Percentiles rank a stretch among this genome's conserved stretches.
Conservation (phyloP, 2,888 invertebrate species). For the Ophonus ardosiacus region DNA sequence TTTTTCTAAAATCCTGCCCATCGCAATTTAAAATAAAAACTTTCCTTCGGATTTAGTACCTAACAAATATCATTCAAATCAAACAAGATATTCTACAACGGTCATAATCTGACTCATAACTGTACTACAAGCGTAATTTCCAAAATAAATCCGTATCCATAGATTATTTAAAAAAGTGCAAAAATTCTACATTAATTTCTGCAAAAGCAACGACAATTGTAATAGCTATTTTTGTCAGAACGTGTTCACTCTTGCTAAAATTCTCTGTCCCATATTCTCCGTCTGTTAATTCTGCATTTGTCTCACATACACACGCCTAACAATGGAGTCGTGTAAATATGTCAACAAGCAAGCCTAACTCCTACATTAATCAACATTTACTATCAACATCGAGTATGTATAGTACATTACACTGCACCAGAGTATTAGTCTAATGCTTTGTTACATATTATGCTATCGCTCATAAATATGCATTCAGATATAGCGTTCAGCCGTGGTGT, state of each 20-base stretch:
- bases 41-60: too few species aligned
- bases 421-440: not conserved
- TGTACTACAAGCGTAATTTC: too few species aligned
- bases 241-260: not conserved
- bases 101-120: too few species aligned
- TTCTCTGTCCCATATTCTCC: not conserved
- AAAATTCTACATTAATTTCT: too few species aligned
- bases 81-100: too few species aligned
- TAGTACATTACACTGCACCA: not conserved
- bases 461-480: slow-evolving; percentile 27
- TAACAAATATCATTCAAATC: too few species aligned
- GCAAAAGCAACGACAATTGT: too few species aligned
- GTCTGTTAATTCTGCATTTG: not conserved
- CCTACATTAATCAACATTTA: slow-evolving; percentile 40
- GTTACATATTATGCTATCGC: slow-evolving; percentile 4
- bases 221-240: too few species aligned
- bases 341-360: slow-evolving; percentile 15
- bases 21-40: too few species aligned
- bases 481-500: not conserved
- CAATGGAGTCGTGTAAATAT: slow-evolving; percentile 23
- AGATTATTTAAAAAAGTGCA: too few species aligned
- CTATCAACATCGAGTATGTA: slow-evolving; percentile 8
- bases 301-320: not conserved
- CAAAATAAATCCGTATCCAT: too few species aligned
- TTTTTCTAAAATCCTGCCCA: too few species aligned